phyloP scores from a whole-genome alignment of 2,113 vertebrate species.

The Smithornis capensis region DNA sequence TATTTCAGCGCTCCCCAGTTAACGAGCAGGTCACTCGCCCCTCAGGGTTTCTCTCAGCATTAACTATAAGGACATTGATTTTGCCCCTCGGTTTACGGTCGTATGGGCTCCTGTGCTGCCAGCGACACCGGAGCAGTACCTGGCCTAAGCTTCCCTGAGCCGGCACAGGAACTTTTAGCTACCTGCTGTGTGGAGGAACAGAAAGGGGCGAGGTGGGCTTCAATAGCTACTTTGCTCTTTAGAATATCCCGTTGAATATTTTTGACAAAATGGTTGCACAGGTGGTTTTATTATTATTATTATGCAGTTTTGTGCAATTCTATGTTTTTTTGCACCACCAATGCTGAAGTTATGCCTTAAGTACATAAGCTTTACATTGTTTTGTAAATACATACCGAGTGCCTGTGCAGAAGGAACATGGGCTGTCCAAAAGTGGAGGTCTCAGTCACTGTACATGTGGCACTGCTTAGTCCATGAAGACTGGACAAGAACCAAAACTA shows the following conservation, averaged over 20 bases:
- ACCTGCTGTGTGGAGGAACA: background rate
- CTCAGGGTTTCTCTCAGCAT: background rate
- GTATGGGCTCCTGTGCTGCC: background rate
- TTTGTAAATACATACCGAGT: background rate
- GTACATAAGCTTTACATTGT: background rate
- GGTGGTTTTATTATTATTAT: background rate
- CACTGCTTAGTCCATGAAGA: background rate
- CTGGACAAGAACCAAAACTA: background rate
- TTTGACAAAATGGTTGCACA: background rate
- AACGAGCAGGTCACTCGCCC: background rate
- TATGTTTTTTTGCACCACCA: background rate
- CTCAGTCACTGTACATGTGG: fast-evolving
- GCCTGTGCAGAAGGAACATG: background rate
- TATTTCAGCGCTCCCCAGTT: background rate
- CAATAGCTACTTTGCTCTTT: background rate
- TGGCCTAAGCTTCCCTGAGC: background rate
- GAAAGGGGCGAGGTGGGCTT: background rate
- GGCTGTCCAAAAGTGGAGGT: background rate
- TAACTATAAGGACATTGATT: background rate
- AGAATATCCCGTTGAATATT: background rate
- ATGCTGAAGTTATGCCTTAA: fast-evolving
- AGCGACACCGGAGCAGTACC: fast-evolving
- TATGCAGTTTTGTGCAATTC: background rate
- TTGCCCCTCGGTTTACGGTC: background rate
- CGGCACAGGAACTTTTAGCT: fast-evolving